Evolutionary conservation across 1,140 invertebrate genomes (phyloP).

Genomic region (Ceratoteleas bidentatus): DNA sequence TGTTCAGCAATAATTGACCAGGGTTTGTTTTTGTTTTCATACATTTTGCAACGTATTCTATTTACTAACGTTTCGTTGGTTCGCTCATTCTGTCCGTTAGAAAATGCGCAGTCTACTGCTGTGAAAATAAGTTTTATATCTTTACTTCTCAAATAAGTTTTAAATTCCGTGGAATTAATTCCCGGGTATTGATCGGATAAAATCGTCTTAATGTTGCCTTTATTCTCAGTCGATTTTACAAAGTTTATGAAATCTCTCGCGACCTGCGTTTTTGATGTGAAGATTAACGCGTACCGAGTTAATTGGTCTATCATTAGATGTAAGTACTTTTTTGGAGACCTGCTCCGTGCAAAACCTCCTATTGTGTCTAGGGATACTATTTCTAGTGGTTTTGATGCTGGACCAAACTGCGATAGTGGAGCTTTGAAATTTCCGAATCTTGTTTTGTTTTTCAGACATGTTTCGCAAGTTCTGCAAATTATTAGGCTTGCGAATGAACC

Average conservation of each 20-base stretch:
- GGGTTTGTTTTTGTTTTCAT: slow-evolving; percentile 44
- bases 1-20: slow-evolving; percentile 50
- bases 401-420: slow-evolving; percentile 31
- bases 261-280: slow-evolving; percentile 32
- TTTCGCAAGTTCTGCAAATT: slow-evolving; percentile 40
- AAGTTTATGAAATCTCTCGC: slow-evolving; percentile 21
- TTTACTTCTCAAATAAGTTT: slow-evolving; percentile 20
- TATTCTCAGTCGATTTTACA: slow-evolving; percentile 11
- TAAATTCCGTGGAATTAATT: slow-evolving; percentile 20
- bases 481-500: too few species aligned
- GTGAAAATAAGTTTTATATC: slow-evolving; percentile 18
- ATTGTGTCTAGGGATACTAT: slow-evolving; percentile 45
- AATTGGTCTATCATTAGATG: slow-evolving; percentile 46
- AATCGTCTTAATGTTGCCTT: slow-evolving; percentile 12
- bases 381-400: slow-evolving; percentile 30
- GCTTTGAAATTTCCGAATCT: slow-evolving; percentile 37
- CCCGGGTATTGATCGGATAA: slow-evolving; percentile 27
- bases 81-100: slow-evolving; percentile 39
- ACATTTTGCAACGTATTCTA: slow-evolving; percentile 51
- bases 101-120: slow-evolving; percentile 20
- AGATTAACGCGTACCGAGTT: slow-evolving; percentile 40
- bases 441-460: slow-evolving; percentile 35
- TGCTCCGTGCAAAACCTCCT: slow-evolving; percentile 7
- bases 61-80: slow-evolving; percentile 54
- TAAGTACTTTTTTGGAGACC: slow-evolving; percentile 22